Conservation (phyloP, 2,888 invertebrate genomes). For the Linnaemya vulpina region DNA sequence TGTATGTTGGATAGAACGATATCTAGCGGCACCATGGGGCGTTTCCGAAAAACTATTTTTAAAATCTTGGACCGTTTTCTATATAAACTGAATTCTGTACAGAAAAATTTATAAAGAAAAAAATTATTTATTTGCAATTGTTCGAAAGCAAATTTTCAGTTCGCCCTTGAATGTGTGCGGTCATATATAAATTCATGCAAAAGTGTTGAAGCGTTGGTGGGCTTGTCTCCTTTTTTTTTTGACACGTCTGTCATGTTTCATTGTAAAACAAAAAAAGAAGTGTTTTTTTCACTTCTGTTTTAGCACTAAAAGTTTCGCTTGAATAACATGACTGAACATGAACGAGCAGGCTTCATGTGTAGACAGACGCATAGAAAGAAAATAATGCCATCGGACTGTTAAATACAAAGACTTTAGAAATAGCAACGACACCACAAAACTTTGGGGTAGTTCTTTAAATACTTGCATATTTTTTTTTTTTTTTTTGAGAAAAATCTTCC, state of each 20-base stretch:
- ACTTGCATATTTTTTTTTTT: background rate
- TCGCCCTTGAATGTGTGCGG: too few species aligned
- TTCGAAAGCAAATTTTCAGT: too few species aligned
- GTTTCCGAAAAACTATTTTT: too few species aligned
- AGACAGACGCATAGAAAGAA: conserved; percentile 5
- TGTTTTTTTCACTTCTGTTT: background rate
- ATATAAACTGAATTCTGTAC: too few species aligned
- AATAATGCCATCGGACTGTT: conserved; percentile 5
- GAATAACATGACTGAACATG: conserved; percentile 15
- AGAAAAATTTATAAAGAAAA: too few species aligned
- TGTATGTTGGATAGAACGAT: too few species aligned
- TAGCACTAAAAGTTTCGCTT: background rate
- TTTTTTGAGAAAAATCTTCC: too few species aligned
- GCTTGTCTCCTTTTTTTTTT: background rate
- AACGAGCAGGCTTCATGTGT: background rate
- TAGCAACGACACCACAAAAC: background rate
- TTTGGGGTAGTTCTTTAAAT: background rate
- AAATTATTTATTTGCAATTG: too few species aligned
- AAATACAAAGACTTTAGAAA: background rate
- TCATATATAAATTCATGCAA: background rate
- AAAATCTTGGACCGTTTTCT: too few species aligned
- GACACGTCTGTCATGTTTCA: background rate
- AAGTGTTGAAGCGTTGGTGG: background rate
- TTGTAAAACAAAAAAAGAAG: background rate
- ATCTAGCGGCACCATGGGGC: too few species aligned